phyloP scores from a whole-genome alignment of 2,113 vertebrate species.

The Oenanthe oenanthe region DNA sequence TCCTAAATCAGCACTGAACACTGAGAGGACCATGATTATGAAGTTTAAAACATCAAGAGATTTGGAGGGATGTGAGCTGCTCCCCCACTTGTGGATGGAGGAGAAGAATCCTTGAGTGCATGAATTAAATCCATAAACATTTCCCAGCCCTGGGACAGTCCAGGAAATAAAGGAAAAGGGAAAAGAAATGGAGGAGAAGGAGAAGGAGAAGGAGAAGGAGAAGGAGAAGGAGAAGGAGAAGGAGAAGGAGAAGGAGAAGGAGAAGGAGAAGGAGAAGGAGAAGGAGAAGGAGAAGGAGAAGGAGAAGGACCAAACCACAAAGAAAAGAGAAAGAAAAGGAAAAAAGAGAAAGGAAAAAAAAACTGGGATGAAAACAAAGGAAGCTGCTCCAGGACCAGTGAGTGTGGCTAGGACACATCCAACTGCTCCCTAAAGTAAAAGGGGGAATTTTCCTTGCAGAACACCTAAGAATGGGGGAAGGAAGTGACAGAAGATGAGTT shows the following conservation, averaged over 20 bases:
- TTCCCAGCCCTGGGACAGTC: neutral
- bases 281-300: too few species aligned
- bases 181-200: too few species aligned
- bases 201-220: too few species aligned
- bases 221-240: too few species aligned
- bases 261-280: too few species aligned
- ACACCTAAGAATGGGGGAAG: neutral
- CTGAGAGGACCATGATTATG: neutral
- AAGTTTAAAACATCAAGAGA: neutral
- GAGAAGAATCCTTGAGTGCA: neutral
- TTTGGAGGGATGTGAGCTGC: neutral
- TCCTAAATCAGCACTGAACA: neutral
- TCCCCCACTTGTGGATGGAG: neutral
- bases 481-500: neutral
- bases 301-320: neutral
- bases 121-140: neutral
- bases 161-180: neutral
- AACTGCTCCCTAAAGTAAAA: neutral
- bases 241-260: too few species aligned
- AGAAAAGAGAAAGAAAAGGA: neutral
- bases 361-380: neutral
- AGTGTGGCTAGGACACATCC: rapidly evolving
- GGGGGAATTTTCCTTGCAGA: neutral
- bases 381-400: neutral
- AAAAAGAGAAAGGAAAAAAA: neutral